Percentiles rank a stretch among this genome's conserved stretches.
Evolutionary conservation across 2,113 vertebrate genomes (phyloP).

Genomic region (Egretta garzetta): DNA sequence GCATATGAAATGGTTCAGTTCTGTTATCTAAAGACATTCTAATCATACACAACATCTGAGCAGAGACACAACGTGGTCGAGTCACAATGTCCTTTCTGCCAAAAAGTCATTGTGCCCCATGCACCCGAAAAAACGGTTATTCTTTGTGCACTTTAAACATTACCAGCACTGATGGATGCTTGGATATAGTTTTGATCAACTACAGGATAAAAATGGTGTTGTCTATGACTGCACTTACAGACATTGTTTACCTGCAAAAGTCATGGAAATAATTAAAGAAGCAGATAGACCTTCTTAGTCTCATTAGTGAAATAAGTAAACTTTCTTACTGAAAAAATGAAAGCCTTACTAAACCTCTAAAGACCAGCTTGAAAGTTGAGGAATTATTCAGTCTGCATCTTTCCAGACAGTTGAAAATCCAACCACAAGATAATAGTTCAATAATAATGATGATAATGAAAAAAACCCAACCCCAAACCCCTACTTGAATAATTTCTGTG

Average conservation of each 20-base stretch:
- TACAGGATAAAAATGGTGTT: neutral
- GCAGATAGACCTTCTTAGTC: neutral
- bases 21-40: neutral
- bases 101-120: neutral
- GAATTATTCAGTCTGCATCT: neutral
- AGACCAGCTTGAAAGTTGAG: neutral
- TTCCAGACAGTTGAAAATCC: neutral
- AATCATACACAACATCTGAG: neutral
- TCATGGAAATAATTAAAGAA: neutral
- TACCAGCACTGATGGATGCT: neutral
- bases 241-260: neutral
- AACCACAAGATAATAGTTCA: neutral
- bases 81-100: neutral
- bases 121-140: neutral
- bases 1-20: neutral
- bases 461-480: accelerated
- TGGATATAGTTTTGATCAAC: neutral
- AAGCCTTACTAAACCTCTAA: neutral
- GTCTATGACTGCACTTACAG: neutral
- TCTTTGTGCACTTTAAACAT: neutral
- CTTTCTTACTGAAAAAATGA: neutral
- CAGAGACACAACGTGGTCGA: neutral
- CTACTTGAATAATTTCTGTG: neutral
- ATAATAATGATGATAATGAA: neutral
- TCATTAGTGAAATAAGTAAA: neutral